These are phyloP conservation scores for Micromussa lordhowensis DNA, from an alignment of 92 coral and sea anemone genomes.

Conservation along the genomic window DNA sequence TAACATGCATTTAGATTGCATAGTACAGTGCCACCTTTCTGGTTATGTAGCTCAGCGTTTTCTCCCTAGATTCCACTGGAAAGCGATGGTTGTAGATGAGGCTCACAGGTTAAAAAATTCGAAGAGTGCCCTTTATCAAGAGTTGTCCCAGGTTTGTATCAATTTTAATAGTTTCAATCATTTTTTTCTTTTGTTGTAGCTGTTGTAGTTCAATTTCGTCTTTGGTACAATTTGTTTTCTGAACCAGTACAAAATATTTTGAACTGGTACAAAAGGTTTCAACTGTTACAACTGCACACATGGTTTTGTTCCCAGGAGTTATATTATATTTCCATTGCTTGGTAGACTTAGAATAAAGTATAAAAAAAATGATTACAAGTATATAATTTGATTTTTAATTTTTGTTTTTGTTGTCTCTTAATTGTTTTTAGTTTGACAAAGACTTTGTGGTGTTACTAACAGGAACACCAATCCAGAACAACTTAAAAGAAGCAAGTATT, in stretches of 20 bases:
- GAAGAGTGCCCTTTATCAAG: slow-evolving; percentile 82
- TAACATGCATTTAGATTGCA: too few species aligned
- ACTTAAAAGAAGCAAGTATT: slow-evolving; percentile 71
- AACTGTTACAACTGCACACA: too few species aligned
- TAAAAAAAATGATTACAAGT: too few species aligned
- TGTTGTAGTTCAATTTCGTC: too few species aligned
- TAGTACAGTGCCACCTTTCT: too few species aligned
- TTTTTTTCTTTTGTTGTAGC: too few species aligned
- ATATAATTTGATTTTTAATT: background rate
- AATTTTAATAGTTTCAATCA: background rate
- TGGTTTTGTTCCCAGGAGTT: too few species aligned
- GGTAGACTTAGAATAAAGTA: too few species aligned
- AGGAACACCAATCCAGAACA: slow-evolving; percentile 93
- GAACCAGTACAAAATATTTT: too few species aligned
- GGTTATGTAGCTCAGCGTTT: background rate
- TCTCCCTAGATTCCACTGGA: slow-evolving; percentile 84
- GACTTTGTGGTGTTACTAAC: slow-evolving; percentile 81
- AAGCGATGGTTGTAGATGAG: slow-evolving; percentile 87
- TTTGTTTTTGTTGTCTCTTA: background rate
- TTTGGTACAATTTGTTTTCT: too few species aligned
- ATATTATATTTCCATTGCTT: too few species aligned
- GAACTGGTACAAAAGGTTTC: too few species aligned
- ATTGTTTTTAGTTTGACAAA: slow-evolving; percentile 67
- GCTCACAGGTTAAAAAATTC: slow-evolving; percentile 92
- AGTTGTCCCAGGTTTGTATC: slow-evolving; percentile 71